Evolutionary conservation across 2,797 vertebrate species (phyloP), one percentile per base, ranked within the genome.

Genomic region (Acipenser transmontanus): DNA sequence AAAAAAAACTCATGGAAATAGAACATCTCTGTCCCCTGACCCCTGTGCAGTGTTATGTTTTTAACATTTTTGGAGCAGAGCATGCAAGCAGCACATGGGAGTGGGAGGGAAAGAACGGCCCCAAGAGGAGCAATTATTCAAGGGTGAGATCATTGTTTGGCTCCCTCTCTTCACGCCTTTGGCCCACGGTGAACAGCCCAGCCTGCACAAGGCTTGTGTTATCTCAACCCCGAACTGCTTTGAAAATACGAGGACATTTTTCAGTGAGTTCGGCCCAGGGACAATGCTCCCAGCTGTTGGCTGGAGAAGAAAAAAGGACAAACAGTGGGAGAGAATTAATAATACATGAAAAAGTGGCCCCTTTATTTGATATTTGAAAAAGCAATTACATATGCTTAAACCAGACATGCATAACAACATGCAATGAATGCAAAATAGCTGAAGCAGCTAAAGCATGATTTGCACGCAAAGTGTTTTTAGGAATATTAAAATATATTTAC

Each of bases 81-180:
- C 78, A 71, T 71, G 76, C 78, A 80, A 75, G 75, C 77, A 79
- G 81, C 76, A 13, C 9, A 71, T 63, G 74, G 69, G 57, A 71
- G 74, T 69, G 77, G 66, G 76, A 62, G 69, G 65, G 51, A 84
- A 80, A 76, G 80, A 70, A 78, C 79, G 74, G 80, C 80, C 85
- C 83, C 85, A 85, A 89, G 85, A 87, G 85, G 80, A 86, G 89
- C 86, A 88, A 89, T 91, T 88, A 91, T 89, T 91, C 85, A 68
- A 80, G 75, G 83, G 87, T 91, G 89, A 91, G 87, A 82, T 91
- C 89, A 91, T 88, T 87, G 86, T 90, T 90, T 91, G 88, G 89
- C 88, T 86, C 78, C 76, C 77, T 85, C 78, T 79, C 81, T 90
- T 90, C 84, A 88, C 84, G 89, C 86, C 84, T 89, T 79, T 87